Conservation (phyloP, 2,113 vertebrate genomes). For the Heterotis niloticus region DNA sequence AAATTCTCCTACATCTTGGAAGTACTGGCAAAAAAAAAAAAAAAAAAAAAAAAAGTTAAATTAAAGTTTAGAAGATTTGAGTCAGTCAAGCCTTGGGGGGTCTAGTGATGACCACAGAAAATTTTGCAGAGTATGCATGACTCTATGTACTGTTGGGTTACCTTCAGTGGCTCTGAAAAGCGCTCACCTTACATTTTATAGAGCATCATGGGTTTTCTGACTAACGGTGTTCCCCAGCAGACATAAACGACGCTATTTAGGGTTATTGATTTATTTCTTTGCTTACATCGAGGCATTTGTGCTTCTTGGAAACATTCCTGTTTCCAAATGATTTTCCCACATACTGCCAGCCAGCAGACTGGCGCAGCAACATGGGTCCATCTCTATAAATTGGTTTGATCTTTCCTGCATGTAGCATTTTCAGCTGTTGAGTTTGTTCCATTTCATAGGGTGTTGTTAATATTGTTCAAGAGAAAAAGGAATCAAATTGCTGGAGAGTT, state of each 20-base stretch:
- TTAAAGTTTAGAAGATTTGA: neutral
- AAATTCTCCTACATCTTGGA: neutral
- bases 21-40: neutral
- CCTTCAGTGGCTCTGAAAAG: neutral
- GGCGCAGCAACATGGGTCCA: too few species aligned
- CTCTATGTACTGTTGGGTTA: neutral
- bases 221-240: neutral
- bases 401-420: neutral
- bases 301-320: neutral
- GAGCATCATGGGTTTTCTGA: neutral
- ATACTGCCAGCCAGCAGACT: too few species aligned
- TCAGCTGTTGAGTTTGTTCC: neutral
- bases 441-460: neutral
- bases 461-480: neutral
- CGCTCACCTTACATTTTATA: neutral
- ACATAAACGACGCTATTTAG: neutral
- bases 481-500: neutral
- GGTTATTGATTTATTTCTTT: neutral
- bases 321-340: neutral
- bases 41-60: neutral
- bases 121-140: neutral
- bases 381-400: neutral
- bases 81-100: neutral
- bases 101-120: neutral
- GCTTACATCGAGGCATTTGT: neutral